These are phyloP conservation scores for Allacma fusca DNA, from an alignment of 2,888 invertebrate species.

Conservation along the genomic window DNA sequence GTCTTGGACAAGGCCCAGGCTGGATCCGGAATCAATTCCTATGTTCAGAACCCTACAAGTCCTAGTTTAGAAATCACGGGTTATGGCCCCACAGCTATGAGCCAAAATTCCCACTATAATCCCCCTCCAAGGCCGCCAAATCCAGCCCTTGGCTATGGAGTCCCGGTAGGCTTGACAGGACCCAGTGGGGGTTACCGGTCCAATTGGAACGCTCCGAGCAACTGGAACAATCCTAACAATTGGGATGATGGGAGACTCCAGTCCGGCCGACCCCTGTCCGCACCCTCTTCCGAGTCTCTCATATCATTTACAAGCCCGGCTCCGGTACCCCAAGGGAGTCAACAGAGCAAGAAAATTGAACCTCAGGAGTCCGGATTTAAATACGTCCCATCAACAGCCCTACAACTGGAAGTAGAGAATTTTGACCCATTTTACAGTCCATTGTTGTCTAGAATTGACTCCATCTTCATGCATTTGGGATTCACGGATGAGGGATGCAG, in stretches of 20 bases:
- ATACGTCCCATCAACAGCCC: constrained; percentile 57
- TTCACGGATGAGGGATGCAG: constrained; percentile 77
- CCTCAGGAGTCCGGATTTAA: constrained; percentile 36
- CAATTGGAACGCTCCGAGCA: not conserved
- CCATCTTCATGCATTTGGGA: constrained; percentile 75
- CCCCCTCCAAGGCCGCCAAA: not conserved
- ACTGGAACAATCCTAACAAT: not conserved
- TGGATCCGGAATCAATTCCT: not conserved
- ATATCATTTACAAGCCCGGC: not conserved
- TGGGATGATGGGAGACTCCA: not conserved
- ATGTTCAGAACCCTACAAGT: not conserved
- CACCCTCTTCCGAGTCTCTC: constrained; percentile 21
- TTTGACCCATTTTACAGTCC: constrained; percentile 89
- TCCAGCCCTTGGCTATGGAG: not conserved
- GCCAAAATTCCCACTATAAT: not conserved
- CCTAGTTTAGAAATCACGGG: not conserved
- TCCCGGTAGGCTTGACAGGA: not conserved
- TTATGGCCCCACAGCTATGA: constrained; percentile 3
- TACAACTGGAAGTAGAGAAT: constrained; percentile 61
- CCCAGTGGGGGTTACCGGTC: not conserved
- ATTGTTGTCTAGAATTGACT: constrained; percentile 79
- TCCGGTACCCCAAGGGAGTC: not conserved
- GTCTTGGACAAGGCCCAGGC: constrained; percentile 29
- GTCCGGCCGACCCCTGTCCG: not conserved
- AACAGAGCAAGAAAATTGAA: not conserved